A percentile compares a stretch with the other conserved stretches of the same genome.
Evolutionary conservation across 2,113 vertebrate genomes (phyloP).

Genomic region (Micromys minutus): DNA sequence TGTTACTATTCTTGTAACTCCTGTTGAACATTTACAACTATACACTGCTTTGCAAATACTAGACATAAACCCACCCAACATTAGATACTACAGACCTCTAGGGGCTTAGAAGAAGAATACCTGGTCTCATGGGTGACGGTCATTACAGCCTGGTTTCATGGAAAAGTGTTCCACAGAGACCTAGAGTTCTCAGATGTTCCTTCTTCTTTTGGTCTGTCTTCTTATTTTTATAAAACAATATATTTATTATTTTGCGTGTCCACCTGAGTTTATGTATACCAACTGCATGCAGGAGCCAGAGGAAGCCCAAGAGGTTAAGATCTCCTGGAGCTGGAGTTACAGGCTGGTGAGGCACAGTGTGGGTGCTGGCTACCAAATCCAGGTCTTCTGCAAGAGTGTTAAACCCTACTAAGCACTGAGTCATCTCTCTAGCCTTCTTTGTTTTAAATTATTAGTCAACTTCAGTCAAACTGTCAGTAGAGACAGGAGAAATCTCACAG

Average conservation of each 20-base stretch:
- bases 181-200: not conserved
- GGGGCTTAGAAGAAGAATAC: not conserved
- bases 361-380: not conserved
- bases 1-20: not conserved
- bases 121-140: not conserved
- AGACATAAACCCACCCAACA: too few relatives aligned
- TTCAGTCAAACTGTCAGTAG: not conserved
- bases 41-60: not conserved
- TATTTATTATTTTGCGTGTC: not conserved
- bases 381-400: not conserved
- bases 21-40: not conserved
- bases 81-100: not conserved
- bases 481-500: not conserved
- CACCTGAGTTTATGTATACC: not conserved
- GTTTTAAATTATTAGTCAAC: not conserved
- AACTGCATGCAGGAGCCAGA: not conserved
- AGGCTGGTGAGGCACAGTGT: not conserved
- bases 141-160: not conserved
- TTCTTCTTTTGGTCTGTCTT: constrained; percentile 30
- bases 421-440: not conserved
- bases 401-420: not conserved
- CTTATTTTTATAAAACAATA: not conserved
- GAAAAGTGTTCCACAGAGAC: not conserved
- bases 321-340: not conserved
- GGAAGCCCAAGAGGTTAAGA: not conserved